These are phyloP conservation scores for Cremastinae sp. DNA, from an alignment of 2,888 invertebrate genomes.

Conservation along the genomic window DNA sequence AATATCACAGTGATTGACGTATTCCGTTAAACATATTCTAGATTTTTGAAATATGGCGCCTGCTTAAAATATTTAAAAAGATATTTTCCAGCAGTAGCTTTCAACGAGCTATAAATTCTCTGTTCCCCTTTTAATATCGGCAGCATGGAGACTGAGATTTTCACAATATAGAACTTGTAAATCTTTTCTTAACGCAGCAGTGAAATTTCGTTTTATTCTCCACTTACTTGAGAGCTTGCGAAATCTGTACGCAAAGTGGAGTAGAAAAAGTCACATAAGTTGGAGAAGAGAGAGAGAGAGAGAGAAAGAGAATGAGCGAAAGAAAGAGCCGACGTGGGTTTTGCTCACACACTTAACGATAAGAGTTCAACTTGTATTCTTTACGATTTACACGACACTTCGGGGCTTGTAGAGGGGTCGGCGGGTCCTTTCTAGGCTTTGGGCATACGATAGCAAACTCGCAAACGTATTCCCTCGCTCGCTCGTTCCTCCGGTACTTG, in stretches of 20 bases:
- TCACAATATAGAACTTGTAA: too few species aligned
- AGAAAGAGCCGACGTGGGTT: constrained; percentile 6
- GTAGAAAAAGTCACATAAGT: constrained; percentile 44
- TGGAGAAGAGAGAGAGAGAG: constrained; percentile 2
- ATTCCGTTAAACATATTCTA: constrained; percentile 22
- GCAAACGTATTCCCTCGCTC: constrained; percentile 21
- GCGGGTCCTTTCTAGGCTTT: constrained; percentile 38
- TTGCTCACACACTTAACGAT: constrained; percentile 51
- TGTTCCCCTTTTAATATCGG: too few species aligned
- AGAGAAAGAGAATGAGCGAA: background rate
- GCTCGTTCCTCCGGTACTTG: constrained; percentile 36
- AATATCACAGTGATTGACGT: constrained; percentile 11
- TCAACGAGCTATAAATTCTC: too few species aligned
- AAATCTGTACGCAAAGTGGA: constrained; percentile 30
- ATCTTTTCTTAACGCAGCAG: too few species aligned
- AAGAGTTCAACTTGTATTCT: constrained; percentile 61
- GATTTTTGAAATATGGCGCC: constrained; percentile 8
- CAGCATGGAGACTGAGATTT: too few species aligned
- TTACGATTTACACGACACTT: constrained; percentile 58
- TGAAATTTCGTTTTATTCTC: constrained; percentile 19
- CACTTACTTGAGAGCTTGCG: constrained; percentile 25
- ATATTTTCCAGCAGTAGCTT: too few species aligned
- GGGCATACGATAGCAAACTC: constrained; percentile 26
- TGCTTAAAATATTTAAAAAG: too few species aligned
- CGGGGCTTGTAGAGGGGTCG: constrained; percentile 15